These are phyloP conservation scores for Cyaniris semiargus DNA, from an alignment of 2,888 invertebrate species.

Conservation along the genomic window DNA sequence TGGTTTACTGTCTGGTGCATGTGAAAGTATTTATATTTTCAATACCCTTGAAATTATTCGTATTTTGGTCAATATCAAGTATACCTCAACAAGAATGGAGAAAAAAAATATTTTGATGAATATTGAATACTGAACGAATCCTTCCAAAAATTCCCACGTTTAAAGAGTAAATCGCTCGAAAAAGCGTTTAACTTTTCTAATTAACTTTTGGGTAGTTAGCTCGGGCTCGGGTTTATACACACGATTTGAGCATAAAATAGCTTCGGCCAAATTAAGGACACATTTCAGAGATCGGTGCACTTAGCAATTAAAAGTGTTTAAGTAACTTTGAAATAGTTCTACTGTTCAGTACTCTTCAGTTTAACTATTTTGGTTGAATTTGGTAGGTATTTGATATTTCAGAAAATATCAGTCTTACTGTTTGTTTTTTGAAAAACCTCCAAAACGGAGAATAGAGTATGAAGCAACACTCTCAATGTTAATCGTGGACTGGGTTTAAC, in stretches of 20 bases:
- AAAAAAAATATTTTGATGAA: not conserved
- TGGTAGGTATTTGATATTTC: not conserved
- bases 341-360: not conserved
- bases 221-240: conserved; percentile 19
- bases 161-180: not conserved
- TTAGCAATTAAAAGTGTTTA: not conserved
- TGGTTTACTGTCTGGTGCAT: conserved; percentile 26
- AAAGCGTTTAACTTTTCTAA: conserved; percentile 7
- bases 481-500: no score
- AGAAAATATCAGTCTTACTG: no score
- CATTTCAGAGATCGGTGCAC: conserved; percentile 7
- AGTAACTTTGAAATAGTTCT: not conserved
- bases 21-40: conserved; percentile 12
- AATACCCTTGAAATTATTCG: conserved; percentile 1
- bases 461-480: no score
- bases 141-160: not conserved
- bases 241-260: conserved; percentile 28
- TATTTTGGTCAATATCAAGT: not conserved
- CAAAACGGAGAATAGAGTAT: no score
- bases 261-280: conserved; percentile 21
- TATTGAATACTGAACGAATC: not conserved
- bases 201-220: conserved; percentile 11
- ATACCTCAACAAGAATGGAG: not conserved
- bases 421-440: no score
- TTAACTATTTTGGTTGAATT: not conserved